phyloP scores from a whole-genome alignment of 2,113 vertebrate genomes.

The Lota lota region DNA sequence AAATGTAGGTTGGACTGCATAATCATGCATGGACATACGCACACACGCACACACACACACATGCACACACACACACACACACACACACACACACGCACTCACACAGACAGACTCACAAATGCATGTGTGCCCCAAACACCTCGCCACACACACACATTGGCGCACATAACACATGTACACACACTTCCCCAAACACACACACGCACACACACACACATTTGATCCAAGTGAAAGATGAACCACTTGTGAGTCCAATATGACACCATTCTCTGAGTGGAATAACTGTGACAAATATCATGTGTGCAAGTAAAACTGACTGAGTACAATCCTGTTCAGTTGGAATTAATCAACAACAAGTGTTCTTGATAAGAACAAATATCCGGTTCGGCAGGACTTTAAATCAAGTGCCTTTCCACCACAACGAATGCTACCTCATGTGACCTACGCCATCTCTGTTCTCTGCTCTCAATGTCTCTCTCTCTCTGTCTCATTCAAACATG shows the following conservation, averaged over 20 bases:
- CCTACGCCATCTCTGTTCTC: slow-evolving; percentile 2
- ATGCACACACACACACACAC: neutral
- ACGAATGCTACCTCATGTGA: slow-evolving; percentile 45
- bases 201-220: neutral
- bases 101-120: neutral
- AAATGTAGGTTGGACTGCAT: slow-evolving; percentile 62
- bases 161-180: too few relatives aligned
- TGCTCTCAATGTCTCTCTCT: slow-evolving; percentile 1
- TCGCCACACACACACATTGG: too few relatives aligned
- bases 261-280: too few relatives aligned
- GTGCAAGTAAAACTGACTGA: neutral
- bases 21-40: slow-evolving; percentile 31
- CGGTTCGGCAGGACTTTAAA: slow-evolving; percentile 34
- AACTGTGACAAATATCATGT: too few relatives aligned
- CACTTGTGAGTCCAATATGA: too few relatives aligned
- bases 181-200: too few relatives aligned
- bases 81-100: slow-evolving; percentile 62
- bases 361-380: slow-evolving; percentile 23
- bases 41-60: slow-evolving; percentile 10
- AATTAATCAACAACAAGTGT: slow-evolving; percentile 30
- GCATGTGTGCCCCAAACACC: too few relatives aligned
- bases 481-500: neutral
- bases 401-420: slow-evolving; percentile 33
- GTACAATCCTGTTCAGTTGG: slow-evolving; percentile 10
- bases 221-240: too few relatives aligned